Evolutionary conservation across 2,888 invertebrate species (phyloP), one percentile per base, ranked within the genome.

Genomic region (Mythimna ferrago): DNA sequence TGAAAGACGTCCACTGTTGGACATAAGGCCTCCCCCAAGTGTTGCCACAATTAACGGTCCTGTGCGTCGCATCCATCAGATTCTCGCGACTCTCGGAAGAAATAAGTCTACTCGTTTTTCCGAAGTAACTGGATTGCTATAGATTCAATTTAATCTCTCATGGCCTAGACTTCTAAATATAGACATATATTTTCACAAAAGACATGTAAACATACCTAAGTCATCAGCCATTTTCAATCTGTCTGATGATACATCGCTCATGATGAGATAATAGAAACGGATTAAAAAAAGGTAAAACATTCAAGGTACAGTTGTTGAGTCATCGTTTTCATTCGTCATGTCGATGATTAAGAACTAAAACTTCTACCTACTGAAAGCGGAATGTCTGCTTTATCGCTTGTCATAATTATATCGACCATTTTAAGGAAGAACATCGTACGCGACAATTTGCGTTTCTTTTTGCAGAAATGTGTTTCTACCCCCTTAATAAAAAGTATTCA

Each of bases 331-430:
- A 82, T 84, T 85, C 78, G 85, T 85, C 82, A 82, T 69, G 61
- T 60, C 16, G 72, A 76, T 85, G 85, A 86, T 76, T 86, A 86
- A 80, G 75, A 81, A 63, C 71, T 74, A 57, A 82, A 80, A 82
- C 76, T 63, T 70, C 62, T 79, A 56, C 35, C 62, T 79, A 56
- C 35, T 70, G n/a, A 63, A 68, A 57, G 16, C 21, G 63, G 65
- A 60, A 70, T 61, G 48, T 60, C 35, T 60, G 9, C 26, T 56
- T 67, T 58, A 73, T 61, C 66, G 56, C 58, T 70, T 70, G 38
- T 78, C 32, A 32, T 60, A 19, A 3, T 48, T 38, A n/a, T 48
- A 48, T 48, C 32, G 32, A 32, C 32, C 32, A 32, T 32, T 32
- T 32, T 32, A 4, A 32, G 32, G 5, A 3, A 32, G 4, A 32